Base-by-base conservation (phyloP, 2,113 vertebrate genomes). In the Crotalus tigris region DNA sequence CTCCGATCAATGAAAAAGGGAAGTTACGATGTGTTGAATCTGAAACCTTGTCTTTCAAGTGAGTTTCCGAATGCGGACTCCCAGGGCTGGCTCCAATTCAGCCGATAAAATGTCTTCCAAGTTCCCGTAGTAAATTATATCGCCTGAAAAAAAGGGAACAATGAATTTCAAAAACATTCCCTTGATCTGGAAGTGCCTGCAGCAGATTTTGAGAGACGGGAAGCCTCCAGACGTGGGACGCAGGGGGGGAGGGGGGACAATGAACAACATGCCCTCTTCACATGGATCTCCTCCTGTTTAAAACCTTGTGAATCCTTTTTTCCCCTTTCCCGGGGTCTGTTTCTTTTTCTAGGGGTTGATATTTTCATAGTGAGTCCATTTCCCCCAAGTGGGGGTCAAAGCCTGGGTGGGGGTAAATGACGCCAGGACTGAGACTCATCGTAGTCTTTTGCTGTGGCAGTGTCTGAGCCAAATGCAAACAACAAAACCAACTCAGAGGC, bases 341-440 rank as follows among this genome's bases (percentile, higher is more conserved):
- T 93, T 59, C 75, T 90, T 93, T 90, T 93, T 51, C 75, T 64
- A 51, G 75, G 92, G 75, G 44, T 90, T 93, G 75, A 90, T 93
- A 90, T 93, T 93, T 93, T 93, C 92, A 90, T 90, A 93, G 75
- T 93, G 92, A 93, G 88, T 93, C 92, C 57, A 64, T 93, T 93
- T 90, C 88, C 92, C 92, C 87, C 53, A 89, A 88, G 53, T 86
- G 88, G 75, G 75, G 92, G 75, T 90, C 88, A 90, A 81, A 64
- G 75, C 75, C 75, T 19, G 92, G 55, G 88, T 51, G 75, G 88
- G 88, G 75, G 75, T 81, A 90, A 86, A 90, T 90, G 92, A 93
- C 92, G 89, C 92, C 57, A 49, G 89, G 55, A 53, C n/a, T 23
- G 92, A 93, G 92, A 93, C 89, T 93, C 92, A 93, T 93, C 87